Conservation (phyloP, 53 echinoderm and acorn worm species). For the Antedon mediterranea region DNA sequence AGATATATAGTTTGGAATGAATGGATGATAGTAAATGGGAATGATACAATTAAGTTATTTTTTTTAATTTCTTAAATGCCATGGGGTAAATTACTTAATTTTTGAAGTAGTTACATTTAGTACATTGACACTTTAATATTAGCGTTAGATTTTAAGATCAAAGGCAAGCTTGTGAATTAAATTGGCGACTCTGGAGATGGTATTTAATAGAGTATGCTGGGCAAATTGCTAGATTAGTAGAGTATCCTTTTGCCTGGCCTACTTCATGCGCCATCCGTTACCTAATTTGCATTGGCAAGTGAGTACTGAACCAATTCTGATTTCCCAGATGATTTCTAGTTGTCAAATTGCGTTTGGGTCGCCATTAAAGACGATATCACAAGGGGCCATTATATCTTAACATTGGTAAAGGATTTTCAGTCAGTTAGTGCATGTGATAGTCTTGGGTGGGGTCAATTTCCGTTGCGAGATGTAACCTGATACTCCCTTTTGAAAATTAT, state of each 20-base stretch:
- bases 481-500: not conserved
- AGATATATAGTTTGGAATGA: too few species aligned
- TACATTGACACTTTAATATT: not conserved
- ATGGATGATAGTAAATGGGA: too few species aligned
- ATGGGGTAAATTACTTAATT: not conserved
- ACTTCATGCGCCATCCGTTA: not conserved
- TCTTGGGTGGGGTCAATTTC: not conserved
- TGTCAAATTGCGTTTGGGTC: slow-evolving; percentile 1
- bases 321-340: not conserved
- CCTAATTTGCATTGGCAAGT: not conserved
- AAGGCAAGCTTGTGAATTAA: not conserved
- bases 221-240: not conserved
- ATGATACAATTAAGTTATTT: not conserved
- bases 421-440: not conserved
- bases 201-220: not conserved
- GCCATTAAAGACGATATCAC: not conserved
- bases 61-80: not conserved
- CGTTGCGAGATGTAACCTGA: not conserved
- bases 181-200: not conserved
- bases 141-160: not conserved
- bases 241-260: not conserved
- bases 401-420: not conserved
- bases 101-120: not conserved
- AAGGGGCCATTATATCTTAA: not conserved
- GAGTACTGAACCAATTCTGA: not conserved